Evolutionary conservation across 2,797 vertebrate genomes (phyloP).

Genomic region (Selene dorsalis): DNA sequence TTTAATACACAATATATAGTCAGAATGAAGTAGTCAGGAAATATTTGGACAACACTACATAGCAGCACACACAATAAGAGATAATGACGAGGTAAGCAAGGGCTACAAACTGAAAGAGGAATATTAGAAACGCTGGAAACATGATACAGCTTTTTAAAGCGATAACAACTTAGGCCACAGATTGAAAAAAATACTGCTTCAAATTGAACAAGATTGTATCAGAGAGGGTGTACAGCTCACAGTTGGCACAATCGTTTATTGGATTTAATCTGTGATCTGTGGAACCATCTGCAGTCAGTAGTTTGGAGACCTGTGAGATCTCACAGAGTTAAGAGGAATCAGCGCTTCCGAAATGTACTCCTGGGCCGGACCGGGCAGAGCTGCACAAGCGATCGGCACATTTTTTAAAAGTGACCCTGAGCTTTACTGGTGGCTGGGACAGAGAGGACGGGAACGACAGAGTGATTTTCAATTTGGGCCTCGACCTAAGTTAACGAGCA

Average conservation of each 20-base stretch:
- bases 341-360: slow-evolving; percentile 50
- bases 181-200: not conserved
- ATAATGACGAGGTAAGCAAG: not conserved
- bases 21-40: not conserved
- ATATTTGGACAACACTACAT: not conserved
- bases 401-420: slow-evolving; percentile 34
- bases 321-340: slow-evolving; percentile 38
- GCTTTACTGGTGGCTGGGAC: slow-evolving; percentile 14
- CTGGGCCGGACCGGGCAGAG: slow-evolving; percentile 7
- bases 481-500: slow-evolving; percentile 30
- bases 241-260: not conserved
- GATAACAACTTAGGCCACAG: not conserved
- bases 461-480: slow-evolving; percentile 21
- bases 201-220: not conserved
- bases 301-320: slow-evolving; percentile 38
- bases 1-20: slow-evolving; percentile 8
- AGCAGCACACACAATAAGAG: no score
- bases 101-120: not conserved
- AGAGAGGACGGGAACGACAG: slow-evolving; percentile 1
- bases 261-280: slow-evolving; percentile 20
- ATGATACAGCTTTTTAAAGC: not conserved
- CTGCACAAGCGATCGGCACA: slow-evolving; percentile 54
- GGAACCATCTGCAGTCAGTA: slow-evolving; percentile 20
- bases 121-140: not conserved
- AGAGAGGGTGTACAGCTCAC: not conserved